Evolutionary conservation across 2,797 vertebrate species (phyloP).

Genomic region (Hoplostethus atlanticus): DNA sequence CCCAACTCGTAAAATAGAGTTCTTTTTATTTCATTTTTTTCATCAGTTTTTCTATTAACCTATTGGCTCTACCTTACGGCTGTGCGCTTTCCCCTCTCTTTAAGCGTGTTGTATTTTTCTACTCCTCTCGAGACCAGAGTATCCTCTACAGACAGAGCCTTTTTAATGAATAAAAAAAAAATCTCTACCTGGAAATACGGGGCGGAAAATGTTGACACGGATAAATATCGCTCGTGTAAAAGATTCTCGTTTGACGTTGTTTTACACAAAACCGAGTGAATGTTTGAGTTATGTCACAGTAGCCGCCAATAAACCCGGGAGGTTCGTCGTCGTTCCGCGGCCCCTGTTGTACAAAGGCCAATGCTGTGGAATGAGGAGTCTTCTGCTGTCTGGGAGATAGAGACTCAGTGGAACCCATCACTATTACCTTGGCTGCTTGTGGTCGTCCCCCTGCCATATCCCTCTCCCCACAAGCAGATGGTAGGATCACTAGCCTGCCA

Average conservation of each 20-base stretch:
- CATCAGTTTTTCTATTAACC: slow-evolving; percentile 55
- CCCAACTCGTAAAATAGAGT: slow-evolving; percentile 67
- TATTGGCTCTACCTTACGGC: slow-evolving; percentile 41
- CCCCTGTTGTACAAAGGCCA: slow-evolving; percentile 60
- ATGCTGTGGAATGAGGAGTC: slow-evolving; percentile 66
- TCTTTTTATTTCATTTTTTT: slow-evolving; percentile 68
- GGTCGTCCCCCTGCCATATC: slow-evolving; percentile 76
- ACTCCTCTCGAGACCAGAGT: slow-evolving; percentile 48
- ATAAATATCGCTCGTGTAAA: slow-evolving; percentile 59
- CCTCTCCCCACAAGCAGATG: slow-evolving; percentile 80
- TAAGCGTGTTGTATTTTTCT: slow-evolving; percentile 25
- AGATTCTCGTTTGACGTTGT: slow-evolving; percentile 57
- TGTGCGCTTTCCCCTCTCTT: slow-evolving; percentile 37
- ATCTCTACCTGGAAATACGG: slow-evolving; percentile 63
- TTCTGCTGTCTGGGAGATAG: slow-evolving; percentile 77
- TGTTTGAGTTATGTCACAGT: slow-evolving; percentile 57
- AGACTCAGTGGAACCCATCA: slow-evolving; percentile 82
- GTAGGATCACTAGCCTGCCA: slow-evolving; percentile 75
- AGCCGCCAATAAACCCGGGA: slow-evolving; percentile 70
- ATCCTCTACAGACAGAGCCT: slow-evolving; percentile 43
- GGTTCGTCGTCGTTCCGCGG: slow-evolving; percentile 65
- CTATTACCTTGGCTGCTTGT: slow-evolving; percentile 83
- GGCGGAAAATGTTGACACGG: slow-evolving; percentile 52
- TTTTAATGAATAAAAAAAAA: slow-evolving; percentile 61
- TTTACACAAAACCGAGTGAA: slow-evolving; percentile 61